phyloP scores from a whole-genome alignment of 1,140 invertebrate genomes.

The Drosophila guanche region DNA sequence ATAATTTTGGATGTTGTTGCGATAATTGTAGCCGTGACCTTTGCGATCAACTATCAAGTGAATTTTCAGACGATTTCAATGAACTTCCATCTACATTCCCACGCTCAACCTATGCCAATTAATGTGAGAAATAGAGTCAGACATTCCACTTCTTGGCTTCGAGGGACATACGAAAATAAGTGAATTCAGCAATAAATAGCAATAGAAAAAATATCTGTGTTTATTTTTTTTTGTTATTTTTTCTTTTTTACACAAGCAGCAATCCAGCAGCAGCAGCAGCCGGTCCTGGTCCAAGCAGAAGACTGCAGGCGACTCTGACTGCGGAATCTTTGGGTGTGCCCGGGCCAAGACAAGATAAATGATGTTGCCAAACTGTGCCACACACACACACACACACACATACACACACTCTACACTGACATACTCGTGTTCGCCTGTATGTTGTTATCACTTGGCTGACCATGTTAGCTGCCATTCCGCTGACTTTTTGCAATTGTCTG shows the following conservation, averaged over 20 bases:
- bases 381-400: slow-evolving; percentile 23
- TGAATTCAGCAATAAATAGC: slow-evolving; percentile 70
- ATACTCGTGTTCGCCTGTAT: slow-evolving; percentile 16
- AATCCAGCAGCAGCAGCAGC: slow-evolving; percentile 2
- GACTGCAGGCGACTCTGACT: slow-evolving; percentile 45
- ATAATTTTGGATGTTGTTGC: slow-evolving; percentile 29
- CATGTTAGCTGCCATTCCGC: slow-evolving; percentile 50
- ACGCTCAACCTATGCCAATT: slow-evolving; percentile 75
- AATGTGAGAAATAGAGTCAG: slow-evolving; percentile 69
- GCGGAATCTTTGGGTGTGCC: slow-evolving; percentile 34
- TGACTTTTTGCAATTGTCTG: slow-evolving; percentile 69
- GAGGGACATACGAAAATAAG: slow-evolving; percentile 27
- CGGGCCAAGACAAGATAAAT: slow-evolving; percentile 66
- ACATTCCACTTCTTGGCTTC: slow-evolving; percentile 21
- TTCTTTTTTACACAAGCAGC: no score
- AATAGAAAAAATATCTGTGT: slow-evolving; percentile 49
- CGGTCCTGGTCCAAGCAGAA: slow-evolving; percentile 30
- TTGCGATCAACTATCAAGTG: slow-evolving; percentile 51
- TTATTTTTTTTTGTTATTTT: slow-evolving; percentile 34
- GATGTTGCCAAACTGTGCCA: slow-evolving; percentile 62
- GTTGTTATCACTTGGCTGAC: slow-evolving; percentile 54
- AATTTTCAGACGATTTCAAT: slow-evolving; percentile 47
- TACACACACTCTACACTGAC: not conserved
- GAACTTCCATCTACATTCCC: slow-evolving; percentile 28
- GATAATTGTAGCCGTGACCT: slow-evolving; percentile 72